Conservation (phyloP, 2,888 invertebrate genomes). For the Poecilus cupreus region DNA sequence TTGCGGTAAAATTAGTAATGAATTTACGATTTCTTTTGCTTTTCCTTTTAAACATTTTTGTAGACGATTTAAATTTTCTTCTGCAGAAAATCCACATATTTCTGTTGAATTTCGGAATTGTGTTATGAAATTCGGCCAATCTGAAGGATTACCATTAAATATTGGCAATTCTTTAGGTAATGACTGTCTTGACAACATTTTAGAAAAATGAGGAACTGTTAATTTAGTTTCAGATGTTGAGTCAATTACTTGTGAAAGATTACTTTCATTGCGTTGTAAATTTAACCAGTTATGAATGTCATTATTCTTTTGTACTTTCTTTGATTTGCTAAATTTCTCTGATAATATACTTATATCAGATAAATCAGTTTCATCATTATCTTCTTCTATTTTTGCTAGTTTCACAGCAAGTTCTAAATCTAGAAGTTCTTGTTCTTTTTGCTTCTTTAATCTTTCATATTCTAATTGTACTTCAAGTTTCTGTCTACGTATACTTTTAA, state of each 20-base stretch:
- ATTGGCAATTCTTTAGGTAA: not conserved
- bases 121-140: not conserved
- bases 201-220: too few relatives aligned
- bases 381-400: not conserved
- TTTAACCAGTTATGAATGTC: not conserved
- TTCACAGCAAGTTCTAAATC: constrained; percentile 3
- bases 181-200: not conserved
- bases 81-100: not conserved
- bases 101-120: not conserved
- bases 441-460: not conserved
- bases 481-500: not conserved
- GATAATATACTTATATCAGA: not conserved
- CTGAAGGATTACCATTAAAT: not conserved
- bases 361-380: not conserved
- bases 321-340: not conserved
- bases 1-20: not conserved
- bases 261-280: not conserved
- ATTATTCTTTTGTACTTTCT: not conserved
- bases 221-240: not conserved
- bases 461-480: not conserved
- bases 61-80: constrained; percentile 6
- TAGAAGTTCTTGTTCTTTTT: not conserved
- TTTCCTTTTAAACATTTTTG: constrained; percentile 1
- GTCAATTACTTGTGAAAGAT: too few relatives aligned
- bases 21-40: not conserved